phyloP scores from a whole-genome alignment of 2,888 invertebrate species.

The Dromius quadrimaculatus region DNA sequence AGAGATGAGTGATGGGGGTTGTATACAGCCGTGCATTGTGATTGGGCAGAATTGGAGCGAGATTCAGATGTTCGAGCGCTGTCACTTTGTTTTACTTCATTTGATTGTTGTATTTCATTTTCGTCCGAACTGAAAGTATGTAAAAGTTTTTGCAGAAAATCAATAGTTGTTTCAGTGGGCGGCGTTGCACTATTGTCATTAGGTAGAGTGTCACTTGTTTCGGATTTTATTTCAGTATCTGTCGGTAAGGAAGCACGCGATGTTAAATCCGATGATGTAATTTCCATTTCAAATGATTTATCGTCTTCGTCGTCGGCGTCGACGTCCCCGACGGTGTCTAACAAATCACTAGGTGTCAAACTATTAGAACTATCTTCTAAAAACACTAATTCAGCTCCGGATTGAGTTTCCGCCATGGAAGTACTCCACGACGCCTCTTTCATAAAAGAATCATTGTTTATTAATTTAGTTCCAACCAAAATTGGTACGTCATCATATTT shows the following conservation, averaged over 20 bases:
- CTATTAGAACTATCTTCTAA: constrained; percentile 77
- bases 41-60: constrained; percentile 61
- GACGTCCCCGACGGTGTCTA: constrained; percentile 66
- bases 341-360: constrained; percentile 69
- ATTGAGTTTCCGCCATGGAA: constrained; percentile 56
- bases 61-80: constrained; percentile 56
- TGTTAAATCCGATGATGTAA: constrained; percentile 37
- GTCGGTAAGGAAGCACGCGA: constrained; percentile 34
- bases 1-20: constrained; percentile 73
- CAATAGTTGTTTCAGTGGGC: constrained; percentile 36
- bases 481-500: constrained; percentile 58
- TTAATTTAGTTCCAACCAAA: constrained; percentile 74
- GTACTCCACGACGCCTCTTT: constrained; percentile 72
- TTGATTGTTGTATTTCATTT: constrained; percentile 18
- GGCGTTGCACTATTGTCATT: constrained; percentile 19
- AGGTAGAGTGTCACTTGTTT: constrained; percentile 60
- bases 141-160: constrained; percentile 30
- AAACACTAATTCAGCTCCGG: constrained; percentile 76
- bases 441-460: constrained; percentile 64
- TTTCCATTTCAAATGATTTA: too few relatives aligned
- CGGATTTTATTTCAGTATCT: constrained; percentile 32
- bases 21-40: constrained; percentile 78
- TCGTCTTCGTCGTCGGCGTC: constrained; percentile 68
- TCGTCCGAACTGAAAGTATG: constrained; percentile 4
- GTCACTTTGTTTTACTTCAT: constrained; percentile 11